Conservation (phyloP, 2,113 vertebrate species). For the Scopus umbretta region DNA sequence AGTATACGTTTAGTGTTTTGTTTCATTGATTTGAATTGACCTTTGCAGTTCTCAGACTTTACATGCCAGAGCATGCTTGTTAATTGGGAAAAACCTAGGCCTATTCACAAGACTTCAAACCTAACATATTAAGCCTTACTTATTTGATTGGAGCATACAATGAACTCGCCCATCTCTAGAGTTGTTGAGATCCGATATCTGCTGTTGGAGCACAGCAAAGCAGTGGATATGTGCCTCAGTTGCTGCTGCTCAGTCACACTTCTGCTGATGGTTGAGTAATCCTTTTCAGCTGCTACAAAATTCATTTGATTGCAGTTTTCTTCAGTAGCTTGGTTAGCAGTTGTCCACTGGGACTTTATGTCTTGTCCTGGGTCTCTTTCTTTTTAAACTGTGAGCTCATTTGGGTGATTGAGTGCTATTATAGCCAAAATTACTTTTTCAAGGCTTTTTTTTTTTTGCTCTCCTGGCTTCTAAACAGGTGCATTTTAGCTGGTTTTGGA, state of each 20-base stretch:
- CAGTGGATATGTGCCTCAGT: not conserved
- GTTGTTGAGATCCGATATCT: fast-evolving
- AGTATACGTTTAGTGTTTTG: fast-evolving
- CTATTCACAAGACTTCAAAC: fast-evolving
- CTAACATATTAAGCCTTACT: no score
- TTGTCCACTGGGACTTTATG: not conserved
- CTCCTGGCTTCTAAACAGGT: not conserved
- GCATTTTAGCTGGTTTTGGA: not conserved
- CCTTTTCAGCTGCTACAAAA: not conserved
- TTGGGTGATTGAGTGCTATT: not conserved
- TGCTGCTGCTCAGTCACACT: not conserved
- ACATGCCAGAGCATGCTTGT: fast-evolving
- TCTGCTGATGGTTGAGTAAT: not conserved
- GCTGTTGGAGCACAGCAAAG: not conserved
- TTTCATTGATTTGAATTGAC: fast-evolving
- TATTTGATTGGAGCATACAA: fast-evolving
- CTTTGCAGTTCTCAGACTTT: not conserved
- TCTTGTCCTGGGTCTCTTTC: not conserved
- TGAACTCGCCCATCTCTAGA: not conserved
- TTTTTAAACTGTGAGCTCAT: not conserved
- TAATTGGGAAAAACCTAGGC: not conserved
- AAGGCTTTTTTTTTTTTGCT: not conserved
- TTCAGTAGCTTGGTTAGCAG: not conserved
- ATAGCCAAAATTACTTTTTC: not conserved
- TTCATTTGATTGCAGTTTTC: not conserved